These are phyloP conservation scores for Pantherophis alleghaniensis DNA, from an alignment of 2,797 vertebrate species.

Conservation along the genomic window DNA sequence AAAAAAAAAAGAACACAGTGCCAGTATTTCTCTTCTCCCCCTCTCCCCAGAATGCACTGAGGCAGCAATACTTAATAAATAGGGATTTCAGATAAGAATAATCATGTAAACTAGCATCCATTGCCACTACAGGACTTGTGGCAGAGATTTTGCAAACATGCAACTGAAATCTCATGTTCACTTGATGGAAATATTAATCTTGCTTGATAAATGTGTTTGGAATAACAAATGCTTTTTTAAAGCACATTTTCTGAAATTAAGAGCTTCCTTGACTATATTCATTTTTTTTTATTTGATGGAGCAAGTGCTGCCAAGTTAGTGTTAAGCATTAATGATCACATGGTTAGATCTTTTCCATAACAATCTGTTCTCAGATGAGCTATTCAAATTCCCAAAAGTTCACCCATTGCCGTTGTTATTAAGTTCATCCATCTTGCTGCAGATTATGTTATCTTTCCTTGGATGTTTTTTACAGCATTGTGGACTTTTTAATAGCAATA, in stretches of 20 bases:
- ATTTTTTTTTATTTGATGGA: not conserved
- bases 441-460: not conserved
- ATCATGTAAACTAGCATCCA: not conserved
- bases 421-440: not conserved
- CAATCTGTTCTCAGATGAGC: not conserved
- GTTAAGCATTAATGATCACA: not conserved
- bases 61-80: not conserved
- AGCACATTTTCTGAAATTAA: not conserved
- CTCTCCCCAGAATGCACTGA: not conserved
- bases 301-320: not conserved
- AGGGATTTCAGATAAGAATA: not conserved
- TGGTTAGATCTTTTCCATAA: not conserved
- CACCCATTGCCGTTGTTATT: not conserved
- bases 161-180: not conserved
- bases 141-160: not conserved
- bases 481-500: not conserved
- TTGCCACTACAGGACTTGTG: not conserved
- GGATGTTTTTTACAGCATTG: not conserved
- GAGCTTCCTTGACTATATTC: not conserved
- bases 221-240: not conserved
- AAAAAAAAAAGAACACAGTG: not conserved
- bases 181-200: not conserved
- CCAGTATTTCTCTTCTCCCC: not conserved
- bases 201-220: not conserved
- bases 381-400: not conserved